Conservation (phyloP, 2,797 vertebrate genomes). For the Amblyraja radiata region DNA sequence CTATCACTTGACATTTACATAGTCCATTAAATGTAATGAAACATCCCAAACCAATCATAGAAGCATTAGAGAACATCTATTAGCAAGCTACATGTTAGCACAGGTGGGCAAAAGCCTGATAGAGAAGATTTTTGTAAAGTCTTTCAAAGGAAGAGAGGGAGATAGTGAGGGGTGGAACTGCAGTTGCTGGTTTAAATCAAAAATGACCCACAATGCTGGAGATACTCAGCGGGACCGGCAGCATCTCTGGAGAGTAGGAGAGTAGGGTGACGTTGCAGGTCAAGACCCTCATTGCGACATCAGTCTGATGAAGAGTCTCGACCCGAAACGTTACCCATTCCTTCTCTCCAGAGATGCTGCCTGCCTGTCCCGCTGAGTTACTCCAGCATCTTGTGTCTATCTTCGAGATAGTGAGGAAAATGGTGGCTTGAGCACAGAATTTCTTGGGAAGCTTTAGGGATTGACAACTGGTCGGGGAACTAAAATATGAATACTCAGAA, state of each 20-base stretch:
- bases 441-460: neutral
- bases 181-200: too few species aligned
- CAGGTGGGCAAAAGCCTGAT: neutral
- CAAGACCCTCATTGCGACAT: too few species aligned
- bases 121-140: neutral
- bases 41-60: neutral
- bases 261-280: too few species aligned
- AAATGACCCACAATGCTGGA: too few species aligned
- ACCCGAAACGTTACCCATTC: too few species aligned
- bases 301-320: too few species aligned
- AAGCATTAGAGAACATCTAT: neutral
- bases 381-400: too few species aligned
- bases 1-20: neutral
- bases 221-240: too few species aligned
- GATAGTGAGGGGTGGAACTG: too few species aligned
- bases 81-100: neutral
- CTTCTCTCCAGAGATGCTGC: too few species aligned
- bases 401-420: neutral
- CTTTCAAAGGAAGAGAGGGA: neutral
- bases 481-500: neutral
- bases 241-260: too few species aligned
- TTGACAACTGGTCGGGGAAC: neutral
- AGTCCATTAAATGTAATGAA: neutral
- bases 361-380: too few species aligned
- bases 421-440: neutral